Percentiles rank a stretch among this genome's conserved stretches.
Evolutionary conservation across 2,797 vertebrate genomes (phyloP).

Genomic region (Botia kubotai): DNA sequence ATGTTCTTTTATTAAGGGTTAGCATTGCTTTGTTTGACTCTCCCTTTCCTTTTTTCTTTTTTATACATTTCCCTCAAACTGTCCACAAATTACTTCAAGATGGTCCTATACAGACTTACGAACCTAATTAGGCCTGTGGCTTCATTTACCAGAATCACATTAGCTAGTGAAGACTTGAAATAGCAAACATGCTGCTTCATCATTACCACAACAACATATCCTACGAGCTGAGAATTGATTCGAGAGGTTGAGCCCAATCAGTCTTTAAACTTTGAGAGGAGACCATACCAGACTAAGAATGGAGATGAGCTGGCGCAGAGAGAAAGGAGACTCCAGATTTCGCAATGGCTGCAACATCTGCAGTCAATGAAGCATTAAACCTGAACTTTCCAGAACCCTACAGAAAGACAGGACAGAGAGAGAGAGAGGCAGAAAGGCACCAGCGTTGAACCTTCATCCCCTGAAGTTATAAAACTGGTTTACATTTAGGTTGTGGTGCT

Average conservation of each 20-base stretch:
- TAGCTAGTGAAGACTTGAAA: slow-evolving; percentile 52
- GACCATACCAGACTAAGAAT: slow-evolving; percentile 51
- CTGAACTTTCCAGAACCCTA: slow-evolving; percentile 63
- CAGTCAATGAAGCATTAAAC: slow-evolving; percentile 66
- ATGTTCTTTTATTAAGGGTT: slow-evolving; percentile 42
- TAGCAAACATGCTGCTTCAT: slow-evolving; percentile 61
- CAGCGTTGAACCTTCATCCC: slow-evolving; percentile 51
- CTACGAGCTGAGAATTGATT: slow-evolving; percentile 60
- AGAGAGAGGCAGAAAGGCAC: slow-evolving; percentile 46
- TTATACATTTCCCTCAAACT: slow-evolving; percentile 36
- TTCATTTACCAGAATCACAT: slow-evolving; percentile 66
- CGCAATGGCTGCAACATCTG: slow-evolving; percentile 64
- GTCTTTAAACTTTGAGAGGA: slow-evolving; percentile 50
- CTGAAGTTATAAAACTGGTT: slow-evolving; percentile 61
- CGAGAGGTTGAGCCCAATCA: slow-evolving; percentile 57
- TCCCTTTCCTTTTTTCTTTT: slow-evolving; percentile 1
- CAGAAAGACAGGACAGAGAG: slow-evolving; percentile 54
- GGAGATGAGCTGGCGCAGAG: slow-evolving; percentile 54
- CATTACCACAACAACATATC: slow-evolving; percentile 63
- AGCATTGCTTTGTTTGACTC: slow-evolving; percentile 43
- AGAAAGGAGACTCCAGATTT: slow-evolving; percentile 50
- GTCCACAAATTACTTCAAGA: slow-evolving; percentile 67
- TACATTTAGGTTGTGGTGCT: slow-evolving; percentile 60
- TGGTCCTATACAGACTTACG: slow-evolving; percentile 60
- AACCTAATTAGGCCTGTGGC: slow-evolving; percentile 62